phyloP scores from a whole-genome alignment of 2,888 invertebrate species.

The Sesia apiformis region DNA sequence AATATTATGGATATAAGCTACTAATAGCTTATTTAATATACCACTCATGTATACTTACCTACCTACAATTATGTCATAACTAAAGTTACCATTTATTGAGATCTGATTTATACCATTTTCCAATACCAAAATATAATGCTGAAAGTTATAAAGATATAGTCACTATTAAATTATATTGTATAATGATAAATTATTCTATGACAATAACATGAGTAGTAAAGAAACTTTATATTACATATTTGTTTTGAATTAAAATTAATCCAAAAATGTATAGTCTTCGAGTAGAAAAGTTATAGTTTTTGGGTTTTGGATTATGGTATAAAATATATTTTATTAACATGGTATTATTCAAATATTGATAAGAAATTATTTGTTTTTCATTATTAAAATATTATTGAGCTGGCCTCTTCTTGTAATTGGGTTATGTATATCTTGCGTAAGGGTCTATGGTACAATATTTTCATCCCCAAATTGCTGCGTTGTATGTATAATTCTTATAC shows the following conservation, averaged over 20 bases:
- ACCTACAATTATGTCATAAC: conserved; percentile 22
- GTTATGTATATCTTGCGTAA: conserved; percentile 20
- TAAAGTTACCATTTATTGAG: conserved; percentile 25
- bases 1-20: conserved; percentile 55
- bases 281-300: conserved; percentile 3
- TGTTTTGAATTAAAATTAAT: conserved; percentile 2
- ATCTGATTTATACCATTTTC: conserved; percentile 41
- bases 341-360: conserved; percentile 13
- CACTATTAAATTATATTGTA: conserved; percentile 10
- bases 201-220: conserved; percentile 28
- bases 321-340: conserved; percentile 15
- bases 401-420: conserved; percentile 34
- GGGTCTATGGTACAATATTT: conserved; percentile 20
- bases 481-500: conserved; percentile 29
- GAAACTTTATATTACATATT: conserved; percentile 8
- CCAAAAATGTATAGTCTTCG: not conserved
- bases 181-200: conserved; percentile 27
- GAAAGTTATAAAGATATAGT: not conserved
- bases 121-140: conserved; percentile 43
- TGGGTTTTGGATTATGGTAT: conserved; percentile 54
- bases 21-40: conserved; percentile 61
- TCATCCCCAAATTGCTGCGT: conserved; percentile 17
- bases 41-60: conserved; percentile 51
- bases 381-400: conserved; percentile 29
- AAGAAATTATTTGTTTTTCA: conserved; percentile 22